Conservation (phyloP, 2,113 vertebrate species). For the Paramisgurnus dabryanus region DNA sequence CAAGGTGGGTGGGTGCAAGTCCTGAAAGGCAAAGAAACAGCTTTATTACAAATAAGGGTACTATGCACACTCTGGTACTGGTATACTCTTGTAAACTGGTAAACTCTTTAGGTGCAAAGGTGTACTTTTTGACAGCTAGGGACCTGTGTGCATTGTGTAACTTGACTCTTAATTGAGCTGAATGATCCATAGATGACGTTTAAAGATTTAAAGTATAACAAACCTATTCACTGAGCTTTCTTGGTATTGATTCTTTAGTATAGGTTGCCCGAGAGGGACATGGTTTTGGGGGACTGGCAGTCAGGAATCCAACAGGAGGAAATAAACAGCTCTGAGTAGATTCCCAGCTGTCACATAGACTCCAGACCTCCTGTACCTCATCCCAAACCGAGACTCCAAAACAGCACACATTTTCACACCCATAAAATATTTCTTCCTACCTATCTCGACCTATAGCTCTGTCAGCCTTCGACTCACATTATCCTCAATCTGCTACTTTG, state of each 20-base stretch:
- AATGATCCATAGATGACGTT: neutral
- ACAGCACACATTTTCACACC: neutral
- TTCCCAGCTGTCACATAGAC: constrained; percentile 73
- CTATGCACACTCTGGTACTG: too few relatives aligned
- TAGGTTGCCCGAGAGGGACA: neutral
- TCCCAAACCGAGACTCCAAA: neutral
- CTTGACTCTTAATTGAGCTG: neutral
- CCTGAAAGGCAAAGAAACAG: constrained; percentile 51
- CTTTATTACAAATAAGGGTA: too few relatives aligned
- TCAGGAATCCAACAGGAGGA: constrained; percentile 64
- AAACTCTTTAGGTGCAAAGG: too few relatives aligned
- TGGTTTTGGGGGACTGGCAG: constrained; percentile 54
- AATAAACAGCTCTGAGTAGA: constrained; percentile 66
- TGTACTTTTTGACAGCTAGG: too few relatives aligned
- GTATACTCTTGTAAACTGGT: too few relatives aligned
- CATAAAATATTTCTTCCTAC: too few relatives aligned
- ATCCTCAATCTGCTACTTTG: neutral
- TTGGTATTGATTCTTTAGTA: constrained; percentile 11
- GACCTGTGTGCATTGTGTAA: too few relatives aligned
- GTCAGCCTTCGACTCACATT: neutral
- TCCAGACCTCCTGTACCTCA: constrained; percentile 26
- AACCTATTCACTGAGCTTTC: neutral
- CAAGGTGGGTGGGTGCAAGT: constrained; percentile 63
- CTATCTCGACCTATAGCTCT: too few relatives aligned
- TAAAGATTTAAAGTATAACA: neutral